Conservation (phyloP, 2,888 invertebrate species). For the Athripsodes cinereus region DNA sequence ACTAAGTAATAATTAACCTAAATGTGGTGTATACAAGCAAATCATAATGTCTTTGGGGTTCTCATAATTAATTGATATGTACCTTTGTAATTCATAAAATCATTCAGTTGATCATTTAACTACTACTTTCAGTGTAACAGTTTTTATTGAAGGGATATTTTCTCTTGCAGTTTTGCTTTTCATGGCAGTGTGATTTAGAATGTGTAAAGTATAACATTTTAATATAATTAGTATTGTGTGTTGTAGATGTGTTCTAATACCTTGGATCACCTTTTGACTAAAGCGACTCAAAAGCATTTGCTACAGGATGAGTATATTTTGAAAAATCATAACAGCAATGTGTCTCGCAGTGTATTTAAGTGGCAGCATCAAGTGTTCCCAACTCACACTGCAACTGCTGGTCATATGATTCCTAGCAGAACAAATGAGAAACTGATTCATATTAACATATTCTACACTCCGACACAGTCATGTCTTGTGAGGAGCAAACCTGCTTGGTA, state of each 20-base stretch:
- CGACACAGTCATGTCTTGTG: conserved; percentile 29
- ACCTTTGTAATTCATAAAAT: too few species aligned
- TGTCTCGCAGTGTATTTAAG: background rate
- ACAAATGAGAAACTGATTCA: background rate
- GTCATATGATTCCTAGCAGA: conserved; percentile 2
- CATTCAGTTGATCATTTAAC: too few species aligned
- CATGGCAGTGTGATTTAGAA: too few species aligned
- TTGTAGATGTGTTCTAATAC: conserved; percentile 11
- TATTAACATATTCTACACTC: background rate
- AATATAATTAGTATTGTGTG: background rate
- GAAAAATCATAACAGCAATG: background rate
- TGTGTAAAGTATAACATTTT: too few species aligned
- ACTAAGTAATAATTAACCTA: too few species aligned
- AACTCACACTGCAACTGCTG: background rate
- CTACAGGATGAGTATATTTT: background rate
- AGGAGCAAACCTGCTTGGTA: conserved; percentile 58
- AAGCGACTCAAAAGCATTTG: background rate
- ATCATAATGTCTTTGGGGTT: too few species aligned
- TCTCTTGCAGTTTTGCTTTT: too few species aligned
- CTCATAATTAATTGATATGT: too few species aligned
- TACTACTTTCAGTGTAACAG: too few species aligned
- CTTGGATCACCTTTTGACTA: background rate
- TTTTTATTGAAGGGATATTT: too few species aligned
- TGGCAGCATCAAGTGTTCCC: background rate
- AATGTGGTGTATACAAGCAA: too few species aligned